These are phyloP conservation scores for Pheosia tremula DNA, from an alignment of 2,888 invertebrate genomes.

Conservation along the genomic window DNA sequence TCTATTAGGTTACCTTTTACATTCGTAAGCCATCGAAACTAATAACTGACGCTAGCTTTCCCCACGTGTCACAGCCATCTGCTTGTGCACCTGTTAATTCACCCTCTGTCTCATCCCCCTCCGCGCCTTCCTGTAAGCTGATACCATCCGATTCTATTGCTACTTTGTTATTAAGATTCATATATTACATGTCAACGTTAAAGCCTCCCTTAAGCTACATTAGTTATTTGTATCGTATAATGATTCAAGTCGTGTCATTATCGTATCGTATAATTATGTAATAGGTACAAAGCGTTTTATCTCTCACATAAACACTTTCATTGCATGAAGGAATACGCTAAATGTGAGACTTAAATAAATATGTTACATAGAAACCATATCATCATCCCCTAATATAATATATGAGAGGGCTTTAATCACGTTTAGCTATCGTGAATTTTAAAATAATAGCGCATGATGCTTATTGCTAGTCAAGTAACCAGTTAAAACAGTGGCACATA, in stretches of 20 bases:
- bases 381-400: no score
- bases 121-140: constrained; percentile 18
- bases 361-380: no score
- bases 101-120: constrained; percentile 24
- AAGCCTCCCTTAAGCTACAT: neutral
- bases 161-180: constrained; percentile 4
- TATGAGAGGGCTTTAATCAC: no score
- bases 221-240: neutral
- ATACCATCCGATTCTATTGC: constrained; percentile 12
- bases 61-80: constrained; percentile 56
- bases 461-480: no score
- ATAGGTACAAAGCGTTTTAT: neutral
- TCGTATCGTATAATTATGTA: neutral
- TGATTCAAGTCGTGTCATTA: no score
- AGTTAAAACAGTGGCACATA: no score
- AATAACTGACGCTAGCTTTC: constrained; percentile 13
- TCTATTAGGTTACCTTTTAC: neutral
- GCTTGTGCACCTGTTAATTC: constrained; percentile 41
- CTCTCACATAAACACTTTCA: neutral
- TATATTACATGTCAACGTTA: neutral
- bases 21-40: constrained; percentile 8
- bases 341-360: no score
- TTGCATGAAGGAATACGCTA: no score
- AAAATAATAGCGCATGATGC: no score
- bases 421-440: no score